These are phyloP conservation scores for Philereme transversata DNA, from an alignment of 2,888 invertebrate species.

Conservation along the genomic window DNA sequence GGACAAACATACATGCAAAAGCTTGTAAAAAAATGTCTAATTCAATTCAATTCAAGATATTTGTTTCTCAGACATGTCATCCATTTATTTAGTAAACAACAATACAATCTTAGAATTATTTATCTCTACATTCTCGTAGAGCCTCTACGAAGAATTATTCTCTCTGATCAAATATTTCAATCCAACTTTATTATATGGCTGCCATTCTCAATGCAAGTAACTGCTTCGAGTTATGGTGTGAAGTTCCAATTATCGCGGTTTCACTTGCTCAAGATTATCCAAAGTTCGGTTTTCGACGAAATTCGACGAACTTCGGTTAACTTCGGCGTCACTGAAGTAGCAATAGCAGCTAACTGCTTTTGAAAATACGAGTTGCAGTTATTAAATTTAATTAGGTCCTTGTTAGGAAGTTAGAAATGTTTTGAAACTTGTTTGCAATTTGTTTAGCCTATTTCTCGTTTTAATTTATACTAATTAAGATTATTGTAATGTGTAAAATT, in stretches of 20 bases:
- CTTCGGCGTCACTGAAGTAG: slow-evolving; percentile 39
- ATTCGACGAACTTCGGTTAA: slow-evolving; percentile 47
- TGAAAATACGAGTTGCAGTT: slow-evolving; percentile 42
- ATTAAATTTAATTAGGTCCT: slow-evolving; percentile 5
- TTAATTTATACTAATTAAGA: too few relatives aligned
- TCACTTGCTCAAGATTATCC: slow-evolving; percentile 47
- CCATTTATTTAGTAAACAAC: too few relatives aligned
- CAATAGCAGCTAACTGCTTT: slow-evolving; percentile 18
- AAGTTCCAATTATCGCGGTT: slow-evolving; percentile 51
- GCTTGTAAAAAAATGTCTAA: too few relatives aligned
- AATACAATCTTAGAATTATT: too few relatives aligned
- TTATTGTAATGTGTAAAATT: too few relatives aligned
- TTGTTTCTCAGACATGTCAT: too few relatives aligned
- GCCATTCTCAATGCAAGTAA: slow-evolving; percentile 43
- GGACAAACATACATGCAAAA: too few relatives aligned
- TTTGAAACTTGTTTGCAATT: not conserved
- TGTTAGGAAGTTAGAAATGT: not conserved
- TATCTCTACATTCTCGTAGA: too few relatives aligned
- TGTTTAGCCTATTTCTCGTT: not conserved
- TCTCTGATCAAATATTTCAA: too few relatives aligned
- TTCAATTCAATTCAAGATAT: too few relatives aligned
- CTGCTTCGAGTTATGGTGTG: slow-evolving; percentile 30
- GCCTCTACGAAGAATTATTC: too few relatives aligned
- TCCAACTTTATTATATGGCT: slow-evolving; percentile 2
- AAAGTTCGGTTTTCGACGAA: slow-evolving; percentile 44